A percentile compares a stretch with the other conserved stretches of the same genome.
Evolutionary conservation across 1,140 invertebrate genomes (phyloP).

Genomic region (Anadara kagoshimensis): DNA sequence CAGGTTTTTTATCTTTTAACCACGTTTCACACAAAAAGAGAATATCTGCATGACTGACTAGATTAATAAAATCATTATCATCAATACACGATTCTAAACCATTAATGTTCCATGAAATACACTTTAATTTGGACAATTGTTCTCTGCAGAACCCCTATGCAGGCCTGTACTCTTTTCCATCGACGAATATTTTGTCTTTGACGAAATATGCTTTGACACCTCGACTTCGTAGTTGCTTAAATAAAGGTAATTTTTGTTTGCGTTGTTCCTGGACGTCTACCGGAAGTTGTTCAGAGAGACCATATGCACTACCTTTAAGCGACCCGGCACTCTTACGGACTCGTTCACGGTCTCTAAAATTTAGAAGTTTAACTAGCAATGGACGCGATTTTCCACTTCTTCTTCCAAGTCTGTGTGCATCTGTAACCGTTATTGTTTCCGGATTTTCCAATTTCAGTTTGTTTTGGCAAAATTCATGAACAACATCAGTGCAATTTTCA

Average conservation of each 20-base stretch:
- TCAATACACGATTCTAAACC: not conserved
- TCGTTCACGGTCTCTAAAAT: not conserved
- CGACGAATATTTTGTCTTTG: not conserved
- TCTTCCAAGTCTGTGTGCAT: not conserved
- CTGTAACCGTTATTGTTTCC: not conserved
- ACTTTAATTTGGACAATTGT: not conserved
- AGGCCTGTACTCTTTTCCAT: not conserved
- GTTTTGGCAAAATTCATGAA: not conserved
- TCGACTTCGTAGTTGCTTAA: not conserved
- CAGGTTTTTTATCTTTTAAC: no score
- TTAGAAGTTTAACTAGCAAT: not conserved
- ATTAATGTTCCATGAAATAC: conserved; percentile 2
- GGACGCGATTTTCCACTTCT: not conserved
- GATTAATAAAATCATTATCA: not conserved
- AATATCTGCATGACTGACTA: not conserved
- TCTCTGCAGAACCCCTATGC: not conserved
- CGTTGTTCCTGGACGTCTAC: not conserved
- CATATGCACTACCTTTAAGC: not conserved
- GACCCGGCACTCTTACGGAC: not conserved
- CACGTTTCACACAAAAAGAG: no score
- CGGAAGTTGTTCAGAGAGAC: conserved; percentile 1
- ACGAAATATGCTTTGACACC: no score
- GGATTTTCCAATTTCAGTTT: not conserved
- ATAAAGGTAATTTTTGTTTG: not conserved
- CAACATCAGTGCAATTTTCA: not conserved